A percentile compares a stretch with the other conserved stretches of the same genome.
Conservation (phyloP, 1,140 invertebrate genomes). For the Plodia interpunctella region DNA sequence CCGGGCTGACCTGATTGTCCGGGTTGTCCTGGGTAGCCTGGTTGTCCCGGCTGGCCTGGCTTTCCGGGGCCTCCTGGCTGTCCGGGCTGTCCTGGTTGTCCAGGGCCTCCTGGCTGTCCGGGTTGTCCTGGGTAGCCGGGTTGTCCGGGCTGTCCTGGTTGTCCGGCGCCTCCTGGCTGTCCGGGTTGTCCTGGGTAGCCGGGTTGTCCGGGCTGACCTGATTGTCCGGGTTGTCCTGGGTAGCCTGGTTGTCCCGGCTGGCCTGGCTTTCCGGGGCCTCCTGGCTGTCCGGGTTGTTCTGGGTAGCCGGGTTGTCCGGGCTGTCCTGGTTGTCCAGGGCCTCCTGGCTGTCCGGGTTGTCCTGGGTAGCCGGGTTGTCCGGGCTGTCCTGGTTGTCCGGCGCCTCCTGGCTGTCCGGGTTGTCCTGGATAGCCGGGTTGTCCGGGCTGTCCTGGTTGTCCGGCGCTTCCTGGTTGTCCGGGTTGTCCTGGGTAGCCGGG, state of each 20-base stretch:
- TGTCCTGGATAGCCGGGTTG: slow-evolving; percentile 25
- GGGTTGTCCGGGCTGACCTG: slow-evolving; percentile 25
- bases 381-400: slow-evolving; percentile 33
- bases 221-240: slow-evolving; percentile 21
- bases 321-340: slow-evolving; percentile 20
- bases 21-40: slow-evolving; percentile 29
- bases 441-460: slow-evolving; percentile 24
- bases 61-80: slow-evolving; percentile 24
- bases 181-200: slow-evolving; percentile 18
- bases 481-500: slow-evolving; percentile 21
- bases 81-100: slow-evolving; percentile 21
- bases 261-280: slow-evolving; percentile 16
- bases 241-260: slow-evolving; percentile 23
- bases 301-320: slow-evolving; percentile 19
- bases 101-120: slow-evolving; percentile 20
- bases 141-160: too few species aligned
- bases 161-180: slow-evolving; percentile 19
- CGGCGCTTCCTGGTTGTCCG: slow-evolving; percentile 24
- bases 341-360: slow-evolving; percentile 25
- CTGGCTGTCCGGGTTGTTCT: slow-evolving; percentile 20
- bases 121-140: slow-evolving; percentile 19
- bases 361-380: slow-evolving; percentile 26
- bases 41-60: slow-evolving; percentile 25
- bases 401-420: slow-evolving; percentile 24
- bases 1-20: slow-evolving; percentile 16